Base-by-base conservation (phyloP, 2,888 invertebrate species). In the Oscheius sp. region DNA sequence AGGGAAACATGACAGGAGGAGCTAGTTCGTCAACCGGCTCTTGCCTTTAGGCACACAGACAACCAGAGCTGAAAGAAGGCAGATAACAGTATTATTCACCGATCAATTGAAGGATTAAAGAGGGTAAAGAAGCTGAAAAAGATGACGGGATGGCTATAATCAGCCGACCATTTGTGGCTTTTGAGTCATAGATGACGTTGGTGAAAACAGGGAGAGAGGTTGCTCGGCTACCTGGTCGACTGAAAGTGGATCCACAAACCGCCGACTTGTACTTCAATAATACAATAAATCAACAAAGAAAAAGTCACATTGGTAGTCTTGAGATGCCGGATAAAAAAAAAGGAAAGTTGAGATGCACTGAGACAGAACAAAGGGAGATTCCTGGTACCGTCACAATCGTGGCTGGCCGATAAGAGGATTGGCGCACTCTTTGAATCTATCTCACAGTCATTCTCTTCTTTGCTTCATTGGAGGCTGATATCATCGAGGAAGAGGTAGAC, bases 41-140 rank as follows among this genome's bases (percentile, higher is more conserved):
- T 20, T 17, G 26, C 54, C 22, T 26, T 38, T 41, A n/a, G 24
- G 41, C 57, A 57, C 57, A 57, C 57, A 57, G 24, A 57, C 41
- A 38, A 22, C 1, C 38, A 8, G 24, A 2, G 12, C 36, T 38
- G 57, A 38, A 6, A 36, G 26, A 9, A 38, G 41, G 22, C 26
- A 57, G 24, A 17, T 14, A 28, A 20, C n/a, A 50, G 5, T 17
- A 9, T 12, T 3, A 38, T 57, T 54, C 36, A 50, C 33, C 54
- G 54, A 54, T 54, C 54, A 32, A 57, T 57, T 3, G 56, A 14
- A 20, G 17, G 8, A 12, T 44, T 12, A 12, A 47, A 12, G 24
- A 47, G 24, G 22, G 17, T n/a, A 32, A 36, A 28, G 17, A 36
- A 32, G 30, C 20, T 9, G 54, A 51, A 5, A 14, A 36, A 24